Percentiles rank a stretch among this genome's conserved stretches.
phyloP scores from a whole-genome alignment of 2,888 invertebrate species.

The Altica lythri region DNA sequence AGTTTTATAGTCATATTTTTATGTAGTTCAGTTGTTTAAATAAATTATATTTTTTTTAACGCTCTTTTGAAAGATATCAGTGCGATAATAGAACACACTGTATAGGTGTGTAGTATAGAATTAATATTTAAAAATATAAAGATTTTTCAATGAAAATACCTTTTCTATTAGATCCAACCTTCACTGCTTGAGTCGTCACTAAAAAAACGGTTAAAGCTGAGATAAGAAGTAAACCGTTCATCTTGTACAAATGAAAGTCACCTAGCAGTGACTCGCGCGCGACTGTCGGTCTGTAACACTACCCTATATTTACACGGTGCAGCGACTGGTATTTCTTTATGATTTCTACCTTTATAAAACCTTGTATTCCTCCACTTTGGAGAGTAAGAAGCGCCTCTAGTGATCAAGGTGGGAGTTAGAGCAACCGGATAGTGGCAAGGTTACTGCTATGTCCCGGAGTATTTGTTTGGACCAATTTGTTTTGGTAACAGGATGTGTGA shows the following conservation, averaged over 20 bases:
- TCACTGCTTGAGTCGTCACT: slow-evolving; percentile 24
- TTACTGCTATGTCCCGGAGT: slow-evolving; percentile 29
- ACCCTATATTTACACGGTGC: slow-evolving; percentile 36
- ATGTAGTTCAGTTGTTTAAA: too few relatives aligned
- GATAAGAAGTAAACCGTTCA: slow-evolving; percentile 25
- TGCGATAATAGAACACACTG: too few relatives aligned
- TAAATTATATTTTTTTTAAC: too few relatives aligned
- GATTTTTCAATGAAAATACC: slow-evolving; percentile 4
- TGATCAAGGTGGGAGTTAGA: slow-evolving; percentile 21
- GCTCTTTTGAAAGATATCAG: too few relatives aligned
- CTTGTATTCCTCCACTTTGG: slow-evolving; percentile 36
- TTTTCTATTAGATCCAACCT: slow-evolving; percentile 18
- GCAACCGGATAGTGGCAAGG: slow-evolving; percentile 31
- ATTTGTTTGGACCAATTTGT: too few relatives aligned
- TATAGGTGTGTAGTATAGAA: too few relatives aligned
- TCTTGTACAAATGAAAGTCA: slow-evolving; percentile 33
- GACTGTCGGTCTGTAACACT: slow-evolving; percentile 31
- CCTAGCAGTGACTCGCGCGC: slow-evolving; percentile 31
- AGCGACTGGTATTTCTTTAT: slow-evolving; percentile 33
- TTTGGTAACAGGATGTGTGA: too few relatives aligned
- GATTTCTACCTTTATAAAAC: slow-evolving; percentile 35
- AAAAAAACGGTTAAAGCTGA: slow-evolving; percentile 12
- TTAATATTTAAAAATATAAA: too few relatives aligned
- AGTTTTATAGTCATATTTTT: too few relatives aligned
- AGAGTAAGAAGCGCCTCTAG: slow-evolving; percentile 25